phyloP scores from a whole-genome alignment of 2,888 invertebrate species.

The Trilocha varians region DNA sequence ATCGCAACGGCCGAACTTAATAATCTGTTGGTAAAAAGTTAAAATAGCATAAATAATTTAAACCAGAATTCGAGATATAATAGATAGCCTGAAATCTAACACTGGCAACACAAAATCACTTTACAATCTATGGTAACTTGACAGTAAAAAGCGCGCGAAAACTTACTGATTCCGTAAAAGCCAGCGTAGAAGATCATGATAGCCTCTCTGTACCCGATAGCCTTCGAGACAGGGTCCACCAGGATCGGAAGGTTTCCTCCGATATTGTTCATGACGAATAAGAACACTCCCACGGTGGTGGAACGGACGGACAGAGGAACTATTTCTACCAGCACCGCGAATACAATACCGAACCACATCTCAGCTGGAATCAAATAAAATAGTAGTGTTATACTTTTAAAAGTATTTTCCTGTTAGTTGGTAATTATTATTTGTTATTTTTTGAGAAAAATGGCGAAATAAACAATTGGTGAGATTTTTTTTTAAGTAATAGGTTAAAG shows the following conservation, averaged over 20 bases:
- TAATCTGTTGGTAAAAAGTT: too few relatives aligned
- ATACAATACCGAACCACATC: slow-evolving; percentile 96
- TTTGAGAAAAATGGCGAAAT: too few relatives aligned
- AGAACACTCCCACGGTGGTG: slow-evolving; percentile 88
- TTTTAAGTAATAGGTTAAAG: too few relatives aligned
- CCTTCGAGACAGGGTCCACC: slow-evolving; percentile 87
- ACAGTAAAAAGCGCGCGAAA: not conserved
- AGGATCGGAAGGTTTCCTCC: slow-evolving; percentile 92
- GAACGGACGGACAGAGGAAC: slow-evolving; percentile 87
- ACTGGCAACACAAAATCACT: too few relatives aligned
- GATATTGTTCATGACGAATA: slow-evolving; percentile 94
- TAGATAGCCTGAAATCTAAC: too few relatives aligned
- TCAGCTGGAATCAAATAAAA: slow-evolving; percentile 76
- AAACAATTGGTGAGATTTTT: too few relatives aligned
- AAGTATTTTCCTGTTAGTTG: too few relatives aligned
- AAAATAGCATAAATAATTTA: too few relatives aligned
- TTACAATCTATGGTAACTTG: too few relatives aligned
- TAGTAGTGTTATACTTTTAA: not conserved
- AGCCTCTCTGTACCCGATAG: slow-evolving; percentile 86
- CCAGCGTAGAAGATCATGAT: slow-evolving; percentile 92
- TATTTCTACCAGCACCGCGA: slow-evolving; percentile 91
- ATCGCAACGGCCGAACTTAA: too few relatives aligned
- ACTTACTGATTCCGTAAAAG: slow-evolving; percentile 88
- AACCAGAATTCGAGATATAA: too few relatives aligned
- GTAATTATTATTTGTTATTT: too few relatives aligned